phyloP scores from a whole-genome alignment of 23 tunicate genomes.

The Trididemnum nubilum region DNA sequence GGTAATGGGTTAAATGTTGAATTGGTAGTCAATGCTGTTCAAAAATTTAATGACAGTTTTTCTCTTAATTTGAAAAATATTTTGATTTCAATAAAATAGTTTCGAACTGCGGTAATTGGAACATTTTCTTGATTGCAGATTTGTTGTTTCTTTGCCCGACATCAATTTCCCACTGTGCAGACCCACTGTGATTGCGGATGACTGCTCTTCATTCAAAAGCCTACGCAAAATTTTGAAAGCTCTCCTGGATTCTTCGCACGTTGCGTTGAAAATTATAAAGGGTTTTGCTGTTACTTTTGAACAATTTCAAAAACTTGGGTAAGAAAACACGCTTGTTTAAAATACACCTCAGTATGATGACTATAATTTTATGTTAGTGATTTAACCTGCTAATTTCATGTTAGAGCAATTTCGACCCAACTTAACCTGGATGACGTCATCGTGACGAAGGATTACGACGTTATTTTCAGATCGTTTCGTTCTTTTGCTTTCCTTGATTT shows the following conservation, averaged over 20 bases:
- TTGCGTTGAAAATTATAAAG: background rate
- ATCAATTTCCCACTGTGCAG: background rate
- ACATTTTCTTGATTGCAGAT: background rate
- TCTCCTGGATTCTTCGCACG: background rate
- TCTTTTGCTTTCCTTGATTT: background rate
- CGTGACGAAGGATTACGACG: background rate
- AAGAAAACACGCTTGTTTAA: too few species aligned
- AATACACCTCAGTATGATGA: too few species aligned
- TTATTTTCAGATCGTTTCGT: background rate
- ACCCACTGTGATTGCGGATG: background rate
- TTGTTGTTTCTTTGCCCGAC: background rate
- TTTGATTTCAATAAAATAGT: too few species aligned
- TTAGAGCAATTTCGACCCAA: background rate
- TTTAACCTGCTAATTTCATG: too few species aligned
- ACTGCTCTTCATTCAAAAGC: background rate
- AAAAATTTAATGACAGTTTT: too few species aligned
- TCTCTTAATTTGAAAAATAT: too few species aligned
- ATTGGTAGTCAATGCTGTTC: too few species aligned
- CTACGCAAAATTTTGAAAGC: background rate
- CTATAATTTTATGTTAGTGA: too few species aligned
- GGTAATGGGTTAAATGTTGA: too few species aligned
- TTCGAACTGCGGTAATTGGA: too few species aligned
- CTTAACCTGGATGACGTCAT: background rate
- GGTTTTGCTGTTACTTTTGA: background rate
- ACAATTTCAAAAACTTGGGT: background rate